Base-by-base conservation (phyloP, 2,113 vertebrate species). In the Eleginops maclovinus region DNA sequence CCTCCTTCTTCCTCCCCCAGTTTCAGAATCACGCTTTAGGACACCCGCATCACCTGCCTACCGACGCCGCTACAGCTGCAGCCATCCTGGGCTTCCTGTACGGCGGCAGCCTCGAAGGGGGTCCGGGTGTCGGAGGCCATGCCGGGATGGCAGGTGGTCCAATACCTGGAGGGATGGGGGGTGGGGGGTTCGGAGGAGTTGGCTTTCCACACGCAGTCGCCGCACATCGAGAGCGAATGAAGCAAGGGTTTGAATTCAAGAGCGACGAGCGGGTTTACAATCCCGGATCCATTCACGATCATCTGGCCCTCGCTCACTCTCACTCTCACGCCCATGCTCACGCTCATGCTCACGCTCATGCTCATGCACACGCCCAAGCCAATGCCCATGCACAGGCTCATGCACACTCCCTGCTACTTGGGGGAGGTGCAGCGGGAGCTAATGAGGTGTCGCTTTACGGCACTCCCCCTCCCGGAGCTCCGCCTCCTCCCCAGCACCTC, bases 201-300 rank as follows among this genome's bases (percentile, higher is more conserved):
- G 93, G 94, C 24, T 95, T 95, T 68, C 94, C 94, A 44, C 94
- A 95, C 65, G 86, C 93, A 0, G 60, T 95, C 78, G 89, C 95
- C 77, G 81, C 97, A 94, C 93, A 96, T 95, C 95, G 98, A 10
- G 98, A 99, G 60, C 95, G 98, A 50, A 93, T 98, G 76, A 99
- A 99, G 84, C 96, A 95, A 0, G 98, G 98, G 63, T 99, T 97
- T 74, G 98, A 99, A 92, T 95, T 95, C 79, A 95, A 95, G 90
- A 95, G 93, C 24, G 95, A 95, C 76, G 94, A 95, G 47, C 92
- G 94, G 26, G 78, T 91, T 61, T 95, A 94, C 56, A 92, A 87
- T 26, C 89, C 87, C 4, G 92, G 89, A 14, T 81, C 90, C 31
- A 91, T 94, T 22, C 70, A 87, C 17, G 93, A 95, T 79, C 89